Conservation (phyloP, 2,888 invertebrate genomes). For the Chaitophorus viminalis region DNA sequence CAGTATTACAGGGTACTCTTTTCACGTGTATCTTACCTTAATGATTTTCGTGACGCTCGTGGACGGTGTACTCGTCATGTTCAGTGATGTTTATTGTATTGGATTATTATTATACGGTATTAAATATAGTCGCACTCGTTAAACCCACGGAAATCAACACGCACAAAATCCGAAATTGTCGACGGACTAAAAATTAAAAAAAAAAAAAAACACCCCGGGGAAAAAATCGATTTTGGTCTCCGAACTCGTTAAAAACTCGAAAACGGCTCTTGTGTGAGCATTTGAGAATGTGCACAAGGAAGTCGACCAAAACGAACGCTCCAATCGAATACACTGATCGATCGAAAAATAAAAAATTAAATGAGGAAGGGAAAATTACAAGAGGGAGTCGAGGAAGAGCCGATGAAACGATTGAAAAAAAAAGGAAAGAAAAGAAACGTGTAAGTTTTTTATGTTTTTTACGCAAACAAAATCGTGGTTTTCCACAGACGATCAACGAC, state of each 20-base stretch:
- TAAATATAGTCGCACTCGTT: not conserved
- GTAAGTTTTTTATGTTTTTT: not conserved
- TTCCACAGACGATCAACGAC: not conserved
- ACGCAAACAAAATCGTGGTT: not conserved
- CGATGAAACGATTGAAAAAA: too few relatives aligned
- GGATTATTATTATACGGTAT: not conserved
- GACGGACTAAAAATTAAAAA: not conserved
- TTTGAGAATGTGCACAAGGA: not conserved
- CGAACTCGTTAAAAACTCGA: too few relatives aligned
- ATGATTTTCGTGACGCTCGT: not conserved
- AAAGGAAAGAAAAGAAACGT: not conserved
- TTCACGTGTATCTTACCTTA: not conserved
- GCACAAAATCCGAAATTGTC: not conserved
- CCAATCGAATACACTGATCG: not conserved
- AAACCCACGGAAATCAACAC: not conserved
- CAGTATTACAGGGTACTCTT: not conserved
- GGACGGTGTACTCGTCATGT: not conserved
- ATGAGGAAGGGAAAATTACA: not conserved
- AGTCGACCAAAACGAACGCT: not conserved
- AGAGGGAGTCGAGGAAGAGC: not conserved
- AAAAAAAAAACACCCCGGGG: too few relatives aligned
- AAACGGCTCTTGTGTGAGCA: not conserved
- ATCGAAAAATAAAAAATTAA: not conserved
- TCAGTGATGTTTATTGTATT: not conserved
- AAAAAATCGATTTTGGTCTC: too few relatives aligned